These are phyloP conservation scores for Nycticebus coucang DNA, from an alignment of 2,113 vertebrate species.

Conservation along the genomic window DNA sequence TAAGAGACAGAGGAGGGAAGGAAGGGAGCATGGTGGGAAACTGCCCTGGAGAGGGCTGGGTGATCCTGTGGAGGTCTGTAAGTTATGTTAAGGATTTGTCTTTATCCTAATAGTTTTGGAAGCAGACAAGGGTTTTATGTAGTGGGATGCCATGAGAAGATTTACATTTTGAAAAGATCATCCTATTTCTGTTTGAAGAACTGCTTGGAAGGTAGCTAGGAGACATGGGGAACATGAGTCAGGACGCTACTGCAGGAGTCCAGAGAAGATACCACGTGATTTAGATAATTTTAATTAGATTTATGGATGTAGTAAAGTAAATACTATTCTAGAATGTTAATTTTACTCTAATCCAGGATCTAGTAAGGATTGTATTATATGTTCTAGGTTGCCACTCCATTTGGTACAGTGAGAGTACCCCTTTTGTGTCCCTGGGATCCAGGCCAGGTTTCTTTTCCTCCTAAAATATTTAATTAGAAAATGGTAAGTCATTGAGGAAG, in stretches of 20 bases:
- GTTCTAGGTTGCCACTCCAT: neutral
- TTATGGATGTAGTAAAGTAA: neutral
- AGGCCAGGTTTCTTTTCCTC: constrained; percentile 37
- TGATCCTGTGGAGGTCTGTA: neutral
- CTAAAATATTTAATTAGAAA: constrained; percentile 58
- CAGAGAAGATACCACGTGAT: neutral
- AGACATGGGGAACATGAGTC: neutral
- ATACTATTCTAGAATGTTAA: constrained; percentile 7
- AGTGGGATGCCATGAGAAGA: neutral
- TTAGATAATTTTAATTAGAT: neutral
- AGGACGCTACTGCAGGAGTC: neutral
- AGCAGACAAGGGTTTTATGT: neutral
- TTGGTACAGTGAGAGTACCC: constrained; percentile 6
- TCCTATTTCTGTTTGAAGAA: neutral
- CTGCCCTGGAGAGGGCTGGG: neutral
- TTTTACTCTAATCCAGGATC: constrained; percentile 1
- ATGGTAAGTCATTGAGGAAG: constrained; percentile 7
- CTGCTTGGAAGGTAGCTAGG: neutral
- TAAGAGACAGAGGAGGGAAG: neutral
- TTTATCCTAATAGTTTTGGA: neutral
- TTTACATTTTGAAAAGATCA: neutral
- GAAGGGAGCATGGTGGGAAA: neutral
- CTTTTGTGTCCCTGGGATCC: neutral
- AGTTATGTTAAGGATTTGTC: neutral
- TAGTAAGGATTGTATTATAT: constrained; percentile 27